A percentile compares a stretch with the other conserved stretches of the same genome.
These are phyloP conservation scores for Salvelinus sp. DNA, from an alignment of 2,113 vertebrate species.

Conservation along the genomic window DNA sequence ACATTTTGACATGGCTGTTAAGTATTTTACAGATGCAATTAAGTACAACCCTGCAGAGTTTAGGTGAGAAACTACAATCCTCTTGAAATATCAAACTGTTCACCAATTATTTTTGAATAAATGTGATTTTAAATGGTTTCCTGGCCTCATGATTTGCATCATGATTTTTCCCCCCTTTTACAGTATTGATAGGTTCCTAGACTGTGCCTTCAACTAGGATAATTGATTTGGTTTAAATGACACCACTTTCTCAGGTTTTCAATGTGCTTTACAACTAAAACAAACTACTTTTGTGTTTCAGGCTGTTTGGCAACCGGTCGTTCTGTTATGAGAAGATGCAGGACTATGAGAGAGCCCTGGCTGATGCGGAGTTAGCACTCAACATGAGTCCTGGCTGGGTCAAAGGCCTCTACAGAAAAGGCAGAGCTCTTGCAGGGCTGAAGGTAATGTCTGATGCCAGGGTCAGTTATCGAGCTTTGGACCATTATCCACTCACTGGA, in stretches of 20 bases:
- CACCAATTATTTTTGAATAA: not conserved
- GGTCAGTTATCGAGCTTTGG: not conserved
- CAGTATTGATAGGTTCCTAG: not conserved
- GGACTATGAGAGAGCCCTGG: conserved; percentile 69
- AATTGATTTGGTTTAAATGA: too few species aligned
- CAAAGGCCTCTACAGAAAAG: conserved; percentile 80
- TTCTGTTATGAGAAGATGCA: conserved; percentile 81
- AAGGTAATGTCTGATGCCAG: conserved; percentile 64
- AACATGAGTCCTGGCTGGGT: conserved; percentile 74
- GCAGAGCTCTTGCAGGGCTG: conserved; percentile 78
- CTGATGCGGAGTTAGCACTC: conserved; percentile 70
- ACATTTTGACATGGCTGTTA: conserved; percentile 65
- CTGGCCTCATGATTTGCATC: too few species aligned
- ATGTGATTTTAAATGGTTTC: too few species aligned
- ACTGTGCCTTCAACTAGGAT: not conserved
- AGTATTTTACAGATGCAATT: conserved; percentile 76
- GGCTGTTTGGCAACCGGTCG: conserved; percentile 83
- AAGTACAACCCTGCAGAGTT: conserved; percentile 79
- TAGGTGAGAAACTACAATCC: conserved; percentile 60
- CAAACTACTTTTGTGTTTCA: conserved; percentile 23
- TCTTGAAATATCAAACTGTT: not conserved
- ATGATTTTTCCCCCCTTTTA: not conserved
- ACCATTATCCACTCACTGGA: too few species aligned
- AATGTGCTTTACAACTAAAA: too few species aligned
- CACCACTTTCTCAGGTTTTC: too few species aligned